These are phyloP conservation scores for Sceloporus tristichus DNA, from an alignment of 2,113 vertebrate species.

Conservation along the genomic window DNA sequence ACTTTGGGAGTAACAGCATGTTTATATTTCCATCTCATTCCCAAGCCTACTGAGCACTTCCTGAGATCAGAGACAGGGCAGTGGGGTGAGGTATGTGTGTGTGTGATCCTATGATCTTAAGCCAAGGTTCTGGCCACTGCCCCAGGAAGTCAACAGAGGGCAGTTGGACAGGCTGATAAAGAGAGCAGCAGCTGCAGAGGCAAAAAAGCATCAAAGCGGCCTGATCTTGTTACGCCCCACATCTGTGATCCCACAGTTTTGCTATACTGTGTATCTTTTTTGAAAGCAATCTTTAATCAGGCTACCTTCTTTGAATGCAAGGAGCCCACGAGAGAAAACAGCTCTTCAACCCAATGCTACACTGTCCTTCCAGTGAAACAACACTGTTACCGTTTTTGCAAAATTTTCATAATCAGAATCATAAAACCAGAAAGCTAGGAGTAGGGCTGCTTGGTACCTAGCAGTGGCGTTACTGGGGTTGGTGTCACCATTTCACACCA, in stretches of 20 bases:
- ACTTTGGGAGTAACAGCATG: slow-evolving; percentile 16
- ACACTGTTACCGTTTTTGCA: neutral
- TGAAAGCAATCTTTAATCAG: neutral
- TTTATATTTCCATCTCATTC: slow-evolving; percentile 40
- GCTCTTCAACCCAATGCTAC: neutral
- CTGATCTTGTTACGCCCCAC: slow-evolving; percentile 6
- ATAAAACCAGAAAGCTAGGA: neutral
- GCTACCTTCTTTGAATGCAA: neutral
- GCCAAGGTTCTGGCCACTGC: slow-evolving; percentile 27
- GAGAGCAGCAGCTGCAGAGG: slow-evolving; percentile 4
- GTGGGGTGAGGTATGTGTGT: slow-evolving; percentile 30
- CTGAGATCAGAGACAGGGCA: slow-evolving; percentile 44
- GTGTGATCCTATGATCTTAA: slow-evolving; percentile 33
- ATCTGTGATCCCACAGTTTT: slow-evolving; percentile 17
- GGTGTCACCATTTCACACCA: too few relatives aligned
- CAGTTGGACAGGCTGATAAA: slow-evolving; percentile 30
- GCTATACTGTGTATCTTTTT: neutral
- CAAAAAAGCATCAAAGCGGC: slow-evolving; percentile 7
- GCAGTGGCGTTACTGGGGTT: neutral
- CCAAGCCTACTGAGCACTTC: slow-evolving; percentile 35
- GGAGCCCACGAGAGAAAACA: neutral
- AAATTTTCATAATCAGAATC: neutral
- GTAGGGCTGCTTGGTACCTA: neutral
- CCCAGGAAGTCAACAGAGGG: slow-evolving; percentile 26
- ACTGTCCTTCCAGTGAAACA: neutral